Conservation (phyloP, 2,797 vertebrate genomes). For the Aldrovandia affinis region DNA sequence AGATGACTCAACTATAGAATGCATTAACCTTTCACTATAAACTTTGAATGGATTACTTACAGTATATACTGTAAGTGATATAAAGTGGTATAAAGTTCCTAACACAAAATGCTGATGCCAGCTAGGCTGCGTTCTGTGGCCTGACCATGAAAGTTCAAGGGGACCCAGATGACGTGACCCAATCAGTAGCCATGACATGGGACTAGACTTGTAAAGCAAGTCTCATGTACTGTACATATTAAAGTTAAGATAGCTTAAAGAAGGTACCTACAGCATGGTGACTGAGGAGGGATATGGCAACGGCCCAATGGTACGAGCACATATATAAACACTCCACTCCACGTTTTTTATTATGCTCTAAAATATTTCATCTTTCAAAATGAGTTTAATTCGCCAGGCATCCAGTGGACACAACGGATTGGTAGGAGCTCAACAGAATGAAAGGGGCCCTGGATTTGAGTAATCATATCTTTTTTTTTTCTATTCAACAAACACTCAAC, state of each 20-base stretch:
- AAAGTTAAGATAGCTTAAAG: not conserved
- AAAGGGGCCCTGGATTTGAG: not conserved
- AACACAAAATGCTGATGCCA: too few relatives aligned
- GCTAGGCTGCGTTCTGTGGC: too few relatives aligned
- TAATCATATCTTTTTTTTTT: not conserved
- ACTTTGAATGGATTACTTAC: too few relatives aligned
- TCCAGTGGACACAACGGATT: not conserved
- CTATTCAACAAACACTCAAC: not conserved
- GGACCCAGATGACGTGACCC: too few relatives aligned
- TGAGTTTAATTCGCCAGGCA: not conserved
- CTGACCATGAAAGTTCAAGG: too few relatives aligned
- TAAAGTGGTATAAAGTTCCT: too few relatives aligned
- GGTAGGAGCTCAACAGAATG: not conserved
- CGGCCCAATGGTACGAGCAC: not conserved
- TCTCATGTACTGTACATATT: too few relatives aligned
- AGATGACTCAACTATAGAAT: too few relatives aligned
- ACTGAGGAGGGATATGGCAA: not conserved
- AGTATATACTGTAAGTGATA: too few relatives aligned
- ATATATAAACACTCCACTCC: not conserved
- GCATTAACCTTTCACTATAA: too few relatives aligned
- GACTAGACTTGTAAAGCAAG: too few relatives aligned
- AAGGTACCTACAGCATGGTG: not conserved
- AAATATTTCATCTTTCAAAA: not conserved
- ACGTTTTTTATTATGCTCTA: not conserved
- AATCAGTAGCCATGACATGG: too few relatives aligned